phyloP scores from a whole-genome alignment of 2,113 vertebrate species.

The Embiotoca jacksoni region DNA sequence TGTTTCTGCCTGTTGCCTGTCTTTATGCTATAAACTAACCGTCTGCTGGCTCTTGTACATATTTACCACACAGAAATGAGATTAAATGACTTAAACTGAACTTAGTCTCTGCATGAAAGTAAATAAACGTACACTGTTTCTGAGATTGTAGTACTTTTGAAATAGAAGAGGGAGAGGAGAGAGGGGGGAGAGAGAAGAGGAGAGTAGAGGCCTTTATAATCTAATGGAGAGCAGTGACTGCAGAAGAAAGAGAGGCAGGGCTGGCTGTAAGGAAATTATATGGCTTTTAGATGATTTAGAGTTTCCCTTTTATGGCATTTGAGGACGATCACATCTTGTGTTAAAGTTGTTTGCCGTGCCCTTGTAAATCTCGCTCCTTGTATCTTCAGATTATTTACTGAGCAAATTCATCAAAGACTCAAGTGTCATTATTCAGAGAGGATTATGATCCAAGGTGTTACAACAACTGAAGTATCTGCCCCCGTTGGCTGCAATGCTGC shows the following conservation, averaged over 20 bases:
- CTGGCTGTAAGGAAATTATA: slow-evolving; percentile 61
- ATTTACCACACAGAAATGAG: background rate
- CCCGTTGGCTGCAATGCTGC: background rate
- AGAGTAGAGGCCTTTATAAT: slow-evolving; percentile 54
- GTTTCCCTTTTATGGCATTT: slow-evolving; percentile 64
- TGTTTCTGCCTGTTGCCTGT: background rate
- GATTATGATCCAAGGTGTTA: slow-evolving; percentile 32
- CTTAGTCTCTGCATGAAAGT: background rate
- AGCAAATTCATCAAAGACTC: slow-evolving; percentile 24
- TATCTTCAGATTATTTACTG: slow-evolving; percentile 53
- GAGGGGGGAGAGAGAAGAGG: background rate
- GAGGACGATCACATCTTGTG: slow-evolving; percentile 59
- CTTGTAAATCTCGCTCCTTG: slow-evolving; percentile 59
- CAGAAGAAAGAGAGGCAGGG: slow-evolving; percentile 24
- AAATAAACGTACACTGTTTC: background rate
- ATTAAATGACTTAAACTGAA: background rate
- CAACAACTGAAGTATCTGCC: slow-evolving; percentile 2
- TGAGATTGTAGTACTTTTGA: background rate
- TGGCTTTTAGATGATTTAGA: slow-evolving; percentile 77
- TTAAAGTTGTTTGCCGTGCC: slow-evolving; percentile 59
- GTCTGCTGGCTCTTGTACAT: background rate
- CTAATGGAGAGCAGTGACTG: slow-evolving; percentile 52
- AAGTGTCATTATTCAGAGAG: slow-evolving; percentile 32
- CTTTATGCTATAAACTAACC: background rate
- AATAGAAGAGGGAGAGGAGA: background rate